Evolutionary conservation across 2,797 vertebrate species (phyloP).

Genomic region (Typhlichthys subterraneus): DNA sequence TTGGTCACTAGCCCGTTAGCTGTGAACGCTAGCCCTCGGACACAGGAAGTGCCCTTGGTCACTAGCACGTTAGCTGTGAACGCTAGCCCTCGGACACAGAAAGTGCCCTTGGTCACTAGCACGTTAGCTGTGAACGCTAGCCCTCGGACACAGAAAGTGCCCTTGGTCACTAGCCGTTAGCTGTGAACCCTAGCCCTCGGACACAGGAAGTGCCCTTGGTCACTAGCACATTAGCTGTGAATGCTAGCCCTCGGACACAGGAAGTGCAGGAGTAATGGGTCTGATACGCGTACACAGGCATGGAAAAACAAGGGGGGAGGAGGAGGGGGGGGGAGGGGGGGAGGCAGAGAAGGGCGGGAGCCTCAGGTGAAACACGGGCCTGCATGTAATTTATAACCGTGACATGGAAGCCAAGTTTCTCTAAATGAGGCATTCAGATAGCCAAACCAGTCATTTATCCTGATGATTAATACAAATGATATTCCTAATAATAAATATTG

Average conservation of each 20-base stretch:
- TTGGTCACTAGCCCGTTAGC: conserved; percentile 80
- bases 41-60: conserved; percentile 61
- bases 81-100: too few relatives aligned
- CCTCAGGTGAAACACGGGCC: conserved; percentile 93
- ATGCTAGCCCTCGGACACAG: conserved; percentile 33
- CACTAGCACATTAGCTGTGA: too few relatives aligned
- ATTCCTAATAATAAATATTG: conserved; percentile 99
- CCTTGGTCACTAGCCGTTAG: too few relatives aligned
- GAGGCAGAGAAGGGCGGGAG: conserved; percentile 55
- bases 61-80: too few relatives aligned
- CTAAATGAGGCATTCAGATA: conserved; percentile 99
- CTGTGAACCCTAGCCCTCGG: too few relatives aligned
- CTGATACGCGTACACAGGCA: conserved; percentile 22
- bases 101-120: too few relatives aligned
- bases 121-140: too few relatives aligned
- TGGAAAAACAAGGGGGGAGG: not conserved
- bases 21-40: conserved; percentile 69
- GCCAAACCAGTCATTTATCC: conserved; percentile 99
- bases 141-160: too few relatives aligned
- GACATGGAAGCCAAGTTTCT: conserved; percentile 98
- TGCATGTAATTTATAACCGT: conserved; percentile 99
- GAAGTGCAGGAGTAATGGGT: conserved; percentile 15
- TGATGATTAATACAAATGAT: conserved; percentile 99
- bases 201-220: too few relatives aligned
- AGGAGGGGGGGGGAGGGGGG: conserved; percentile 10